Percentiles rank a stretch among this genome's conserved stretches.
Evolutionary conservation across 2,113 vertebrate species (phyloP).

Genomic region (Pandion haliaetus): DNA sequence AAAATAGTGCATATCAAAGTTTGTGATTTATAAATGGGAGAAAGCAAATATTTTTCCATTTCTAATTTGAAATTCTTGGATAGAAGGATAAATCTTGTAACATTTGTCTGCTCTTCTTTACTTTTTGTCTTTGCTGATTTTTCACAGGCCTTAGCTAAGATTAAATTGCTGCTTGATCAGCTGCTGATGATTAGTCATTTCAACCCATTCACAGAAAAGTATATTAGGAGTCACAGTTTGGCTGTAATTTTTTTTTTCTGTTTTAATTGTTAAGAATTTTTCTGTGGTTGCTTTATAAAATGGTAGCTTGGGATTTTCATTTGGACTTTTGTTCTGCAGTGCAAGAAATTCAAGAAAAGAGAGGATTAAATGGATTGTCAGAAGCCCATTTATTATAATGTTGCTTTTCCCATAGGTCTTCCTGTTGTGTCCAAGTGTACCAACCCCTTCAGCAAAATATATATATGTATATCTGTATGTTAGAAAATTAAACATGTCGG

Average conservation of each 20-base stretch:
- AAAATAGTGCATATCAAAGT: slow-evolving; percentile 39
- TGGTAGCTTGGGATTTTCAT: not conserved
- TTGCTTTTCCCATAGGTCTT: not conserved
- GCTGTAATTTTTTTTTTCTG: not conserved
- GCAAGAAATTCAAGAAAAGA: not conserved
- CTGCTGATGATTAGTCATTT: not conserved
- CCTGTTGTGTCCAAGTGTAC: not conserved
- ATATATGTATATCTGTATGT: not conserved
- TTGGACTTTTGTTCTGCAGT: not conserved
- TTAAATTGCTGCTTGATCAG: slow-evolving; percentile 29
- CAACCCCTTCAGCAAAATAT: not conserved
- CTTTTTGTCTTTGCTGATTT: slow-evolving; percentile 21
- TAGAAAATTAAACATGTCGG: not conserved
- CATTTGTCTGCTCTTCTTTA: slow-evolving; percentile 30
- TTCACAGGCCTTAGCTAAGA: not conserved
- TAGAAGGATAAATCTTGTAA: slow-evolving; percentile 29
- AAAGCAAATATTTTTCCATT: slow-evolving; percentile 53
- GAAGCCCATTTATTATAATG: not conserved
- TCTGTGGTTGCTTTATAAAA: not conserved
- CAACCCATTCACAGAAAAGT: not conserved
- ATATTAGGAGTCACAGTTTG: not conserved
- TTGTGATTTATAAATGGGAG: slow-evolving; percentile 47
- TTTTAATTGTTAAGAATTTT: not conserved
- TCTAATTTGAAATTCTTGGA: slow-evolving; percentile 43
- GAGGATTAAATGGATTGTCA: not conserved